Percentiles rank a stretch among this genome's conserved stretches.
Conservation (phyloP, 2,888 invertebrate genomes). For the Agrochola lota region DNA sequence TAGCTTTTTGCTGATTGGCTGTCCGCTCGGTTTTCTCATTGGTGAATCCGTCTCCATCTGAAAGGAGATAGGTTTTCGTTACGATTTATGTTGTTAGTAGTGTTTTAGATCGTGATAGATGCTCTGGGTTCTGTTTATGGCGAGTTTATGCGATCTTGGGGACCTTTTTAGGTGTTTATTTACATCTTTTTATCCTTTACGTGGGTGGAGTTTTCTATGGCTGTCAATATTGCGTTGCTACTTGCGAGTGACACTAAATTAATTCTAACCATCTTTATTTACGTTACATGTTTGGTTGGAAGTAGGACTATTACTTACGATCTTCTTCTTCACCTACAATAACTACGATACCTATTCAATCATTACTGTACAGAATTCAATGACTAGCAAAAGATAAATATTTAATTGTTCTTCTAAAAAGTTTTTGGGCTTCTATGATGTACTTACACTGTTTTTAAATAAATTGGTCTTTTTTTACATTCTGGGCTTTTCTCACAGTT, state of each 20-base stretch:
- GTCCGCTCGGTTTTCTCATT: slow-evolving; percentile 77
- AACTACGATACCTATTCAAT: not conserved
- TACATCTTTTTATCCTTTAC: not conserved
- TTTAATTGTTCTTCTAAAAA: not conserved
- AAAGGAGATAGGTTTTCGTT: slow-evolving; percentile 56
- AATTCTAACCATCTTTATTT: not conserved
- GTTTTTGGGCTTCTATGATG: no score
- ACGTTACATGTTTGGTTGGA: not conserved
- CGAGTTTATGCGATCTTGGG: slow-evolving; percentile 38
- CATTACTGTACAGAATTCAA: not conserved
- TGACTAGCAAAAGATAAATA: not conserved
- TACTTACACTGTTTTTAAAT: no score
- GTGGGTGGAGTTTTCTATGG: not conserved
- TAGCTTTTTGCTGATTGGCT: slow-evolving; percentile 82
- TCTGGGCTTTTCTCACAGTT: not conserved
- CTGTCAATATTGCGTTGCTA: not conserved
- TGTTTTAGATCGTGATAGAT: slow-evolving; percentile 45
- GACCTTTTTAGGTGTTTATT: slow-evolving; percentile 13
- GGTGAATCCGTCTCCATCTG: slow-evolving; percentile 86
- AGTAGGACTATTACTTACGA: not conserved
- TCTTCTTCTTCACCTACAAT: not conserved
- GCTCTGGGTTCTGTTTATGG: slow-evolving; percentile 39
- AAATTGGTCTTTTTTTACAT: not conserved
- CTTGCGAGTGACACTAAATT: not conserved
- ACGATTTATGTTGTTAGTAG: slow-evolving; percentile 44